Percentiles rank a stretch among this genome's conserved stretches.
phyloP scores from a whole-genome alignment of 2,797 vertebrate genomes.

The Taenioides sp. region DNA sequence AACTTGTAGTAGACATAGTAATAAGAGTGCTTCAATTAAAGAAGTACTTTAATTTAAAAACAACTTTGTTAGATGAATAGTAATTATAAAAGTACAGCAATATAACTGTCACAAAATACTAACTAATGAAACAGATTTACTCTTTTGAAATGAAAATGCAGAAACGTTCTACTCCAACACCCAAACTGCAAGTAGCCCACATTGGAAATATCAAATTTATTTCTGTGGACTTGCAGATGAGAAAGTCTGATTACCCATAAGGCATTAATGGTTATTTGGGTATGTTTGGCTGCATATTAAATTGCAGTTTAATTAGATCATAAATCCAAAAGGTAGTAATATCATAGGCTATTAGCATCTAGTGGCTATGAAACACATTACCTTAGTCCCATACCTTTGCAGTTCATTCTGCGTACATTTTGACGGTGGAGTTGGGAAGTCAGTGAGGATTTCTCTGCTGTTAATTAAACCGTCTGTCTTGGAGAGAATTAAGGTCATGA shows the following conservation, averaged over 20 bases:
- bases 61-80: too few species aligned
- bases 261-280: conserved; percentile 5
- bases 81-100: too few species aligned
- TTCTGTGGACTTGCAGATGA: neutral
- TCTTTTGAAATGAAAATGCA: neutral
- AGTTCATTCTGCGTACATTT: conserved; percentile 44
- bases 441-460: conserved; percentile 62
- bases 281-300: conserved; percentile 31
- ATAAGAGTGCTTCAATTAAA: too few species aligned
- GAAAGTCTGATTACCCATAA: neutral
- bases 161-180: neutral
- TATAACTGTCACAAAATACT: too few species aligned
- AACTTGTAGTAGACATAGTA: neutral
- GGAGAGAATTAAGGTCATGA: conserved; percentile 78
- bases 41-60: too few species aligned
- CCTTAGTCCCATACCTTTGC: conserved; percentile 59
- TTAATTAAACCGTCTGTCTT: conserved; percentile 78
- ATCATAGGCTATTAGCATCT: conserved; percentile 54
- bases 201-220: neutral
- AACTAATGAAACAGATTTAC: neutral
- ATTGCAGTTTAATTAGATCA: conserved; percentile 44
- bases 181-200: neutral
- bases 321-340: conserved; percentile 42
- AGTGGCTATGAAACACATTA: conserved; percentile 52
- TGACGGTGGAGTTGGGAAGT: conserved; percentile 49